Base-by-base conservation (phyloP, 2,113 vertebrate genomes). In the Eurystomus gularis region DNA sequence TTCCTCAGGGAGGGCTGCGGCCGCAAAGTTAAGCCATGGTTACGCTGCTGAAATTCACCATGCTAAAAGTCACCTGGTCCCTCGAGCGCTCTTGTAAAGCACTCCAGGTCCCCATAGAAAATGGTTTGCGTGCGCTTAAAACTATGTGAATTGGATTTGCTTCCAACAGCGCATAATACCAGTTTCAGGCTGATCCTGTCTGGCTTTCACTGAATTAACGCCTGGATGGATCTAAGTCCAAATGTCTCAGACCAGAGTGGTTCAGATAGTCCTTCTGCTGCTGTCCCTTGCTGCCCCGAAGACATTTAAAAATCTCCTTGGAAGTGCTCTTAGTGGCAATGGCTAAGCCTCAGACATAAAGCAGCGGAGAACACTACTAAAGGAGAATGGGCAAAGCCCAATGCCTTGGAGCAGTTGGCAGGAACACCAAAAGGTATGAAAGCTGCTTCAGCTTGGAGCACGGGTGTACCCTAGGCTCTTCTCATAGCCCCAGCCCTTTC, bases 111-210 rank as follows among this genome's bases (percentile, higher is more conserved):
- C 86, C 90, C 92, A 44, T 1, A 85, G 84, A 94, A 93, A 95
- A 90, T 29, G 75, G 52, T 91, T 94, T 85, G 70, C 28, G 4
- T 94, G 80, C 73, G 46, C 88, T 94, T 89, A 85, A 89, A 96
- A 94, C 88, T 84, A 62, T 80, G 83, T 94, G 91, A 61, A 95
- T 81, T 93, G 94, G 88, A 93, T 93, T 94, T 96, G 81, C 83
- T 92, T 91, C 88, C 94, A 94, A 26, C 77, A 58, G 91, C 0
- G 2, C 82, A 58, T 86, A 86, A 68, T 89, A 83, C 73, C 81
- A 80, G 61, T 89, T 91, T 80, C 94, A 94, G 66, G 42, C 95
- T 92, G 94, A 94, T 82, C 80, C 66, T 54, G 62, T 58, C 78
- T 94, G 86, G 69, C 48, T 84, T 91, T 82, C 86, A 89, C 73